A percentile compares a stretch with the other conserved stretches of the same genome.
These are phyloP conservation scores for Leucopternis melanops DNA, from an alignment of 2,113 vertebrate species.

Conservation along the genomic window DNA sequence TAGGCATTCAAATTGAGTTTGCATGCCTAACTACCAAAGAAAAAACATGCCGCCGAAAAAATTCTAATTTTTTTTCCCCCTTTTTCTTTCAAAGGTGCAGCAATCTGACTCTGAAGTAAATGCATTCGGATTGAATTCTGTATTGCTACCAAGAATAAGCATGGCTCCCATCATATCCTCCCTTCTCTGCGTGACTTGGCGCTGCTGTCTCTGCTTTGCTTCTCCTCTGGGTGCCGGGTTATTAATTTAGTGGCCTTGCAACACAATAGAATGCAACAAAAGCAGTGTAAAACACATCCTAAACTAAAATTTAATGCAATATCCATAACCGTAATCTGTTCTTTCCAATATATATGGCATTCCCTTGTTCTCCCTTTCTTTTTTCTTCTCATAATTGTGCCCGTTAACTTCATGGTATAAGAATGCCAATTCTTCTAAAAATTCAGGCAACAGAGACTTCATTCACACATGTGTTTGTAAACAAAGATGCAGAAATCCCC, in stretches of 20 bases:
- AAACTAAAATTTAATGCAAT: conserved; percentile 15
- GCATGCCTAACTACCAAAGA: background rate
- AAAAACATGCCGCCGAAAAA: background rate
- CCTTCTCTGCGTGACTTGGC: background rate
- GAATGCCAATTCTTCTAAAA: background rate
- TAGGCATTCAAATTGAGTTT: background rate
- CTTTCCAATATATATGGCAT: background rate
- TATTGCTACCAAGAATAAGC: background rate
- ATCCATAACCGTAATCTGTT: background rate
- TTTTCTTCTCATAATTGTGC: background rate
- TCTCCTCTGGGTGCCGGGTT: background rate
- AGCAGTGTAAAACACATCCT: background rate
- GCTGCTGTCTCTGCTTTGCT: background rate
- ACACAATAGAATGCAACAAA: background rate
- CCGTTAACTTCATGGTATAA: background rate
- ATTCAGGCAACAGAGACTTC: background rate
- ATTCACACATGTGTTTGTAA: conserved; percentile 5
- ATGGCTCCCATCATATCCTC: background rate
- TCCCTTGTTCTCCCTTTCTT: background rate
- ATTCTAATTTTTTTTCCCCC: background rate
- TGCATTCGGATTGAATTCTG: background rate
- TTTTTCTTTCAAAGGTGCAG: conserved; percentile 29
- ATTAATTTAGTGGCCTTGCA: background rate
- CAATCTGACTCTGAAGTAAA: conserved; percentile 8
- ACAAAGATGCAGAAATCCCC: background rate